Percentiles rank a stretch among this genome's conserved stretches.
These are phyloP conservation scores for Triplophysa siluroides DNA, from an alignment of 2,113 vertebrate genomes.

Conservation along the genomic window DNA sequence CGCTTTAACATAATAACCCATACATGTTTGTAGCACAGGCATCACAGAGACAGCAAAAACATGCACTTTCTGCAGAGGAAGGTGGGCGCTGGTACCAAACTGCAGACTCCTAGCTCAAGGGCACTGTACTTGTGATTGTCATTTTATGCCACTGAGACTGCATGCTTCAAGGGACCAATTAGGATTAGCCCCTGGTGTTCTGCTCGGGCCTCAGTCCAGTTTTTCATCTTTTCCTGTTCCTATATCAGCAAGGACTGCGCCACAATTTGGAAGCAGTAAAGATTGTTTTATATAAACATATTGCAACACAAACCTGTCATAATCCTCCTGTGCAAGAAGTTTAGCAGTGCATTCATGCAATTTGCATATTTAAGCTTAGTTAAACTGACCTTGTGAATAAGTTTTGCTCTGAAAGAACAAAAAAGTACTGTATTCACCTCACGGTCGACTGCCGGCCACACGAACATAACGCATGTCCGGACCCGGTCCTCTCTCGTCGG, in stretches of 20 bases:
- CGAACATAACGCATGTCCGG: too few species aligned
- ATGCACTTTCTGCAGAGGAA: neutral
- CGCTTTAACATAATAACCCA: too few species aligned
- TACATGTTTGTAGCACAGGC: neutral
- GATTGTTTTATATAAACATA: neutral
- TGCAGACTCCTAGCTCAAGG: neutral
- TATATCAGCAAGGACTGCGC: neutral
- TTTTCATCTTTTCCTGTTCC: constrained; percentile 8
- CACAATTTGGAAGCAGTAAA: constrained; percentile 3
- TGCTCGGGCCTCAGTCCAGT: neutral
- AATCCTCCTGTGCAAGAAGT: constrained; percentile 6
- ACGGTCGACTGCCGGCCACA: too few species aligned
- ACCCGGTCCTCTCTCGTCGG: too few species aligned
- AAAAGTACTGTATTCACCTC: neutral
- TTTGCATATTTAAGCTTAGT: constrained; percentile 12
- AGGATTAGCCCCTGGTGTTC: constrained; percentile 11
- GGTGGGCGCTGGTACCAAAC: neutral
- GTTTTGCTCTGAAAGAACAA: neutral
- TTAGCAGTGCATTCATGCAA: neutral
- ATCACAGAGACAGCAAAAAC: neutral
- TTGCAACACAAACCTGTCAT: constrained; percentile 6
- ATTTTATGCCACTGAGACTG: constrained; percentile 5
- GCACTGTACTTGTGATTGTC: constrained; percentile 18
- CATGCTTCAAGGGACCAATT: constrained; percentile 10
- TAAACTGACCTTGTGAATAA: constrained; percentile 24